Evolutionary conservation across 2,113 vertebrate species (phyloP), one percentile per base, ranked within the genome.

Genomic region (Piaya cayana): DNA sequence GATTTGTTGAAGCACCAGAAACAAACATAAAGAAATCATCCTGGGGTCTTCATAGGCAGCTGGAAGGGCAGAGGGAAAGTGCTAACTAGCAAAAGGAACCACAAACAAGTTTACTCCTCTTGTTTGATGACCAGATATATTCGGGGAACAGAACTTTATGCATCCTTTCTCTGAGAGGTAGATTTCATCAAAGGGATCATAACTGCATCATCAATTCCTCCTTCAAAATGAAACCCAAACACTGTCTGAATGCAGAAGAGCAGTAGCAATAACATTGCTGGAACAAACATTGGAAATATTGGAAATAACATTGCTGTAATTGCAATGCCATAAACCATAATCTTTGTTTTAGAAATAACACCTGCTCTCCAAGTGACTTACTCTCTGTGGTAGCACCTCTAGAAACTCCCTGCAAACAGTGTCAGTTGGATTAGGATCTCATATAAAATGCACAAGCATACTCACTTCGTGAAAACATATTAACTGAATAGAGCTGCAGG

Each of bases 281-380:
- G 82, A 39, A 88, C 94, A 85, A 92, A 81, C 47, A n/a, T n/a
- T n/a, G n/a, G n/a, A n/a, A n/a, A n/a, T n/a, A n/a, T n/a, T n/a
- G n/a, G n/a, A n/a, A n/a, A n/a, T n/a, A n/a, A n/a, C n/a, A n/a
- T n/a, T n/a, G 88, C 88, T 72, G 72, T 86, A 92, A 96, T 93
- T 92, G 88, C 86, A 92, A 93, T 8, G 27, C 72, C 88, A 81
- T 86, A 94, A 96, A 86, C 80, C 68, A 81, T 90, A 95, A 95
- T 94, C 84, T 96, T 95, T 95, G 93, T 94, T 92, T 95, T 91
- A 97, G 93, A 94, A 94, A 94, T 63, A 90, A 85, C 91, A 96
- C 95, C 95, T 96, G 92, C 91, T 96, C 94, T 91, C 85, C 79
- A 6, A 96, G 85, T 4, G 76, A 81, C 92, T 93, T 71, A 18